Conservation (phyloP, 1,140 invertebrate genomes). For the Drosophila chauvacae region DNA sequence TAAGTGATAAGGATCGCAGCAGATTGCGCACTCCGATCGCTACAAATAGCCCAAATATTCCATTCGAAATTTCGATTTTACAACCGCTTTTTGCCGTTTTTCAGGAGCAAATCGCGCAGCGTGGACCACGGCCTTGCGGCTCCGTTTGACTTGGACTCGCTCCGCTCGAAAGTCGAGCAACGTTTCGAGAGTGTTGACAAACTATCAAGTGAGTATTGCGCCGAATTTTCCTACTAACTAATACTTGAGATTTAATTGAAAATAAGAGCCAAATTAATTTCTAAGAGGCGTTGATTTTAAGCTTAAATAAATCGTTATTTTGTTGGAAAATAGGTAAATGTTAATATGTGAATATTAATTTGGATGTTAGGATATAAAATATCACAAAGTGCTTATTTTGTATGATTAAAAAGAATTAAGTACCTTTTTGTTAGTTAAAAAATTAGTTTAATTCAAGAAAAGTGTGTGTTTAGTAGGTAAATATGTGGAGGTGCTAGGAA, state of each 20-base stretch:
- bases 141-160: constrained; percentile 92
- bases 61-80: constrained; percentile 44
- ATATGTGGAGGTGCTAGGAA: neutral
- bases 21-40: constrained; percentile 55
- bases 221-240: neutral
- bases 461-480: neutral
- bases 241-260: too few species aligned
- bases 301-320: neutral
- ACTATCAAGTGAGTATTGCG: constrained; percentile 85
- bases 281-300: too few species aligned
- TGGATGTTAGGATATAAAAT: neutral
- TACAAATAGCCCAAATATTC: constrained; percentile 30
- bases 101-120: constrained; percentile 94
- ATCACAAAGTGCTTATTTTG: neutral
- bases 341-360: neutral
- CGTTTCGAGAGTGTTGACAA: constrained; percentile 91
- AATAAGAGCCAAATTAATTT: neutral
- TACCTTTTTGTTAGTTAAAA: neutral
- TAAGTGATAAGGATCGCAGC: constrained; percentile 77
- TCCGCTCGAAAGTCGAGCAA: constrained; percentile 92
- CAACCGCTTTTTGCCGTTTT: constrained; percentile 72
- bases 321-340: neutral
- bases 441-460: too few species aligned
- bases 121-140: constrained; percentile 93
- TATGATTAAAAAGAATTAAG: neutral